Evolutionary conservation across 2,888 invertebrate genomes (phyloP).

Genomic region (Agapetus fuscipes): DNA sequence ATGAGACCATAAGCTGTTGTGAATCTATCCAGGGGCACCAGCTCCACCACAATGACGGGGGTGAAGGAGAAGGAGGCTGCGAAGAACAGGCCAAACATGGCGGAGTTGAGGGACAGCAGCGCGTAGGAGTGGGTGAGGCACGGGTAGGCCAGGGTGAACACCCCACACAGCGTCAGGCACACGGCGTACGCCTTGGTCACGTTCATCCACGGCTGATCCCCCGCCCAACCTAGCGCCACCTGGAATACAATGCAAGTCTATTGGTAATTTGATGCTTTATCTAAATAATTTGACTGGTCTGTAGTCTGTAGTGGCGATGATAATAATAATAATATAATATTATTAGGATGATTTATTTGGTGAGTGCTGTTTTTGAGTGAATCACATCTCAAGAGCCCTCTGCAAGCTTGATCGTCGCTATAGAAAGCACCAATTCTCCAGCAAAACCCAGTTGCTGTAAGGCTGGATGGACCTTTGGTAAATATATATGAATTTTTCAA

Average conservation of each 20-base stretch:
- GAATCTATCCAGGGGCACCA: slow-evolving; percentile 84
- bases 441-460: too few relatives aligned
- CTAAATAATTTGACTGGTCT: too few relatives aligned
- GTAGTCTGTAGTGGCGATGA: too few relatives aligned
- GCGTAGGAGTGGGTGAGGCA: slow-evolving; percentile 40
- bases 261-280: too few relatives aligned
- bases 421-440: too few relatives aligned
- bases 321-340: too few relatives aligned
- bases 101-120: slow-evolving; percentile 41
- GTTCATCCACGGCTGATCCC: slow-evolving; percentile 77
- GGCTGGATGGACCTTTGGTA: too few relatives aligned
- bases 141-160: slow-evolving; percentile 52
- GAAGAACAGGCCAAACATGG: slow-evolving; percentile 80
- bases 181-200: slow-evolving; percentile 73
- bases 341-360: too few relatives aligned
- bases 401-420: too few relatives aligned
- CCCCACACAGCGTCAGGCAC: slow-evolving; percentile 61
- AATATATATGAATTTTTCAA: too few relatives aligned
- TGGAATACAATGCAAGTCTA: slow-evolving; percentile 30
- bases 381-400: too few relatives aligned
- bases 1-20: slow-evolving; percentile 88
- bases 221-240: slow-evolving; percentile 79
- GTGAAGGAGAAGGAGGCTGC: slow-evolving; percentile 89
- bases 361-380: too few relatives aligned
- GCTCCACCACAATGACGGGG: slow-evolving; percentile 77